Base-by-base conservation (phyloP, 2,797 vertebrate species). In the Myioborus miniatus region DNA sequence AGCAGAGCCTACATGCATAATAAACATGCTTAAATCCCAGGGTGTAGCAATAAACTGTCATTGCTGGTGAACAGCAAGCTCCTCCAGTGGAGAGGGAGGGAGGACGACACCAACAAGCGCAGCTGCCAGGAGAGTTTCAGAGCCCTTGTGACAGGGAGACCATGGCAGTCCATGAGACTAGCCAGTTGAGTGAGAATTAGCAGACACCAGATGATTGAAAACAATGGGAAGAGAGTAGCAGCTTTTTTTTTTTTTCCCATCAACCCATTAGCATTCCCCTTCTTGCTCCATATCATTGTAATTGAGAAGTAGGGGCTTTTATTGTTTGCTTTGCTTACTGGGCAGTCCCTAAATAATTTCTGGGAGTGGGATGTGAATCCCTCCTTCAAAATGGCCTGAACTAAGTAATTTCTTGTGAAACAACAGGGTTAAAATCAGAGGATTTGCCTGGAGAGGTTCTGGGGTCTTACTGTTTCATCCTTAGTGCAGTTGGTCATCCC, bases 21-120 rank as follows among this genome's bases (percentile, higher is more conserved):
- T 75, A 83, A 89, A 88, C 77, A 59, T 1, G 7, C 26, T 36
- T 41, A 53, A 62, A 81, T 47, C 55, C 39, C 86, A 63, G 56
- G 50, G 44, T 76, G 23, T 8, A 71, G 70, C 0, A 3, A 50
- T 43, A 80, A 90, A 56, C 44, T 4, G 0, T 24, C 9, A 0
- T 5, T 91, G 10, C 50, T 41, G 34, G 9, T n/a, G 47, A 84
- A 3, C n/a, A 67, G 43, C 41, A 63, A 87, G 47, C 44, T 94
- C 63, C 67, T 69, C 11, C 26, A 0, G 5, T 4, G 11, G 32
- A 76, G 56, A 58, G 24, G 19, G 6, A 70, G 24, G 29, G 17
- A 83, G 58, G 36, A 36, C 0, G 0, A 26, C 43, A 26, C 64
- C 58, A 49, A 17, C 32, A n/a, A 75, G 49, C 11, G 2, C 9